These are phyloP conservation scores for Pempheris klunzingeri DNA, from an alignment of 2,797 vertebrate species.

Conservation along the genomic window DNA sequence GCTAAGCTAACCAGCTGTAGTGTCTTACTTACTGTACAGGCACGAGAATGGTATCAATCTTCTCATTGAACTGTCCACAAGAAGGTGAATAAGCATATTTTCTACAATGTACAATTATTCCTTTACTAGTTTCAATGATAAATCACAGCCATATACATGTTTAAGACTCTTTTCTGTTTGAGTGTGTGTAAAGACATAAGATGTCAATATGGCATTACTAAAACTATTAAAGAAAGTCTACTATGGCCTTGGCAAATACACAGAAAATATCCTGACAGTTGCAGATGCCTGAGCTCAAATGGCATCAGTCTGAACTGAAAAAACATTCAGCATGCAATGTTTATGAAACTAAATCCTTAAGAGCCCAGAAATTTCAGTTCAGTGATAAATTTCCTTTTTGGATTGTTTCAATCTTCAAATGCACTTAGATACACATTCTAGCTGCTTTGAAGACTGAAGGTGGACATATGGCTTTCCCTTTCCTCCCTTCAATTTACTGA, in stretches of 20 bases:
- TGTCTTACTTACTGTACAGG: not conserved
- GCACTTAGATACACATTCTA: constrained; percentile 78
- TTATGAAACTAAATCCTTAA: constrained; percentile 80
- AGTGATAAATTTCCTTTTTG: constrained; percentile 81
- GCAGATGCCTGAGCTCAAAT: constrained; percentile 75
- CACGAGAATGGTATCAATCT: not conserved
- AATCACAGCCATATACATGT: constrained; percentile 40
- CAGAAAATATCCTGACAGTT: constrained; percentile 59
- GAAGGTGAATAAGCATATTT: not conserved
- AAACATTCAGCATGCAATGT: constrained; percentile 76
- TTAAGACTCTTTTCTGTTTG: constrained; percentile 40
- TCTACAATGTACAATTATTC: constrained; percentile 26
- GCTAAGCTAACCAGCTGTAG: not conserved
- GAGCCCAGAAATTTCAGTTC: constrained; percentile 73
- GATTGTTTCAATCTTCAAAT: constrained; percentile 80
- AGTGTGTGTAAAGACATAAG: constrained; percentile 43
- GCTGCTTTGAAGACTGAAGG: constrained; percentile 78
- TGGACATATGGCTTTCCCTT: constrained; percentile 81
- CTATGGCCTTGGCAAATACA: constrained; percentile 54
- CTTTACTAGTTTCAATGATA: constrained; percentile 24
- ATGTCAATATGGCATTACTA: constrained; percentile 32
- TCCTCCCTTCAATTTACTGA: constrained; percentile 80
- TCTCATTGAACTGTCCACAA: constrained; percentile 1
- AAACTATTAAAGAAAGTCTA: constrained; percentile 50
- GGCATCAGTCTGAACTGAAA: constrained; percentile 69